Evolutionary conservation across 1,140 invertebrate species (phyloP).

Genomic region (Drosophila lacertosa): DNA sequence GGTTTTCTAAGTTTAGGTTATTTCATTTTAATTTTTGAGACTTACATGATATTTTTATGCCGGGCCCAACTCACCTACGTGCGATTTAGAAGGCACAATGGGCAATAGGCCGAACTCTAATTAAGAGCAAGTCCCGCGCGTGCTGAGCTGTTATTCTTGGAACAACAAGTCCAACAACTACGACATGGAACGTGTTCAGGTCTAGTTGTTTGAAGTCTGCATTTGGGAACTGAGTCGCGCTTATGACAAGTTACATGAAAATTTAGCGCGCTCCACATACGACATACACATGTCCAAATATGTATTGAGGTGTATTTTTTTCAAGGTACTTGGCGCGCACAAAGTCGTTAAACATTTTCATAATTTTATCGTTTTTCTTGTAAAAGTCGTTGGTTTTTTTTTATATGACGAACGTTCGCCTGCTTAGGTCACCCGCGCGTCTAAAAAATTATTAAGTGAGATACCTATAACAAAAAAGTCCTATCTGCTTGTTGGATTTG

Average conservation of each 20-base stretch:
- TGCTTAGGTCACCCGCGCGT: conserved; percentile 12
- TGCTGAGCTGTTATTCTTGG: conserved; percentile 71
- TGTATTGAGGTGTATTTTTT: conserved; percentile 17
- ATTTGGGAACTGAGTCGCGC: conserved; percentile 46
- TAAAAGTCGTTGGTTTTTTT: conserved; percentile 45
- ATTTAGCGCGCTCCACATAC: conserved; percentile 70
- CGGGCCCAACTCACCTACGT: conserved; percentile 36
- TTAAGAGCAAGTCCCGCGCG: conserved; percentile 52
- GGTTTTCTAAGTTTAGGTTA: conserved; percentile 56
- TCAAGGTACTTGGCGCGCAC: conserved; percentile 15
- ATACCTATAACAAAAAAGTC: conserved; percentile 63
- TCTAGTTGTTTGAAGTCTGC: conserved; percentile 12
- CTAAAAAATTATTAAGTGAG: conserved; percentile 64
- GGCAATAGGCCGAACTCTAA: conserved; percentile 18
- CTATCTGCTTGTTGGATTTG: conserved; percentile 42
- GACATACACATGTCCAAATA: conserved; percentile 41
- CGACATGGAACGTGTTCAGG: conserved; percentile 59
- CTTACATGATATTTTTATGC: conserved; percentile 57
- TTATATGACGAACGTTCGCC: conserved; percentile 49
- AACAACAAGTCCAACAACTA: conserved; percentile 64
- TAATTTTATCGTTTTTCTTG: conserved; percentile 81
- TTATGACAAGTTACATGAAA: conserved; percentile 72
- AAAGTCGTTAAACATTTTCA: conserved; percentile 66
- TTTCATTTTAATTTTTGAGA: conserved; percentile 64
- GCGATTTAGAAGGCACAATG: conserved; percentile 54